Evolutionary conservation across 2,888 invertebrate genomes (phyloP), one percentile per base, ranked within the genome.

Genomic region (Sinodicranocentrus sp.): DNA sequence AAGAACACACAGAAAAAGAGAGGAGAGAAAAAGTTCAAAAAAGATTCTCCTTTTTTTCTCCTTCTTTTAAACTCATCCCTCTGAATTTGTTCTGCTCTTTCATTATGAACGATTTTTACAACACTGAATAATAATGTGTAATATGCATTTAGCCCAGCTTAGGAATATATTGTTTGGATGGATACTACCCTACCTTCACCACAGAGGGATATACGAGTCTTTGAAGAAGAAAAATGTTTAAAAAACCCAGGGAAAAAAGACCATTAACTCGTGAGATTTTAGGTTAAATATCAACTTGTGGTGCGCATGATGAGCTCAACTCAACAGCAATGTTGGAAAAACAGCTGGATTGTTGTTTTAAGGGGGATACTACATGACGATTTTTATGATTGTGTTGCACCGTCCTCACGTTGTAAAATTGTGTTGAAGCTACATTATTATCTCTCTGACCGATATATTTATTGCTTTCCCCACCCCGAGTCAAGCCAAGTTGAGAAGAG

Each of bases 311-410:
- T 19, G 8, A 67, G 17, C 57, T 61, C 48, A 43, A 59, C 61
- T 28, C 33, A 23, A 48, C 70, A 44, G 48, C 48, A n/a, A 17
- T 39, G 57, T 73, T 76, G 70, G 75, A 77, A 57, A 61, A 61
- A 68, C 83, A 83, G 83, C 83, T 77, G 83, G 83, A 77, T 71
- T 83, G 83, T 83, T 83, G 76, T 76, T 83, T 83, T 83, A 70
- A 77, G 76, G 63, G 54, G 52, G 52, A 43, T 44, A 71, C 59
- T 63, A 28, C 77, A 77, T 68, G 65, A 68, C 70, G 77, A 83
- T 82, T 82, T 82, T 82, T 76, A 82, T 76, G 82, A 76, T 28
- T 75, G 71, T 71, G 54, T 54, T 71, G 57, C 78, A 61, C 70
- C 78, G 70, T 71, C 71, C 52, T 72, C 79, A 54, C 57, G 65